Percentiles rank a stretch among this genome's conserved stretches.
Conservation (phyloP, 2,888 invertebrate genomes). For the Machimus rusticus region DNA sequence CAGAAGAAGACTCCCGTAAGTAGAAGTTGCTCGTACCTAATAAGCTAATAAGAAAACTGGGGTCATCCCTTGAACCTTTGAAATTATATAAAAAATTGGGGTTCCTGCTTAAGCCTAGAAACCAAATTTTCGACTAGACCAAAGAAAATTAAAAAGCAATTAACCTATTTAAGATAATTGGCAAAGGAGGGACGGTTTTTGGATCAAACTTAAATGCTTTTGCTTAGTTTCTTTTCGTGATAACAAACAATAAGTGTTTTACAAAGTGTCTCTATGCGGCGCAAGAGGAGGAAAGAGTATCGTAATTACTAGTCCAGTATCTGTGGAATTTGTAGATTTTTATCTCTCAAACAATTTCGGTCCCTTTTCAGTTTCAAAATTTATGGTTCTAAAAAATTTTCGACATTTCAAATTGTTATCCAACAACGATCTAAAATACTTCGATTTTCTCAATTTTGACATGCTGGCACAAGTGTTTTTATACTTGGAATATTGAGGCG, state of each 20-base stretch:
- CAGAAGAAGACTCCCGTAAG: not conserved
- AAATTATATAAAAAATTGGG: not conserved
- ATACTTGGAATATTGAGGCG: not conserved
- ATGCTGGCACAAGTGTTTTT: not conserved
- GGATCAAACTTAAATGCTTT: not conserved
- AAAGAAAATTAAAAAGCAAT: not conserved
- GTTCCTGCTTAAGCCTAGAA: not conserved
- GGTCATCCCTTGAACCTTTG: not conserved
- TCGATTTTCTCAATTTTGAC: not conserved
- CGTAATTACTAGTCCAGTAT: not conserved
- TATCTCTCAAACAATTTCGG: conserved; percentile 18
- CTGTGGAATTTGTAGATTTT: conserved; percentile 3
- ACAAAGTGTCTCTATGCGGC: not conserved
- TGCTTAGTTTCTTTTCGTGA: not conserved
- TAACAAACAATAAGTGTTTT: not conserved
- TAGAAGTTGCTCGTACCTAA: not conserved
- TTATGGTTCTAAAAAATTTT: conserved; percentile 6
- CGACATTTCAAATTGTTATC: not conserved
- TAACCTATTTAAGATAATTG: not conserved
- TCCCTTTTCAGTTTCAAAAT: not conserved
- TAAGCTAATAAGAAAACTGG: not conserved
- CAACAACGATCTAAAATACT: not conserved
- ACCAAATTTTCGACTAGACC: not conserved
- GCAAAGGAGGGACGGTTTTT: not conserved
- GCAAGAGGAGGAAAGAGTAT: not conserved